Percentiles rank a stretch among this genome's conserved stretches.
phyloP scores from a whole-genome alignment of 2,797 vertebrate species.

The Okamejei kenojei region DNA sequence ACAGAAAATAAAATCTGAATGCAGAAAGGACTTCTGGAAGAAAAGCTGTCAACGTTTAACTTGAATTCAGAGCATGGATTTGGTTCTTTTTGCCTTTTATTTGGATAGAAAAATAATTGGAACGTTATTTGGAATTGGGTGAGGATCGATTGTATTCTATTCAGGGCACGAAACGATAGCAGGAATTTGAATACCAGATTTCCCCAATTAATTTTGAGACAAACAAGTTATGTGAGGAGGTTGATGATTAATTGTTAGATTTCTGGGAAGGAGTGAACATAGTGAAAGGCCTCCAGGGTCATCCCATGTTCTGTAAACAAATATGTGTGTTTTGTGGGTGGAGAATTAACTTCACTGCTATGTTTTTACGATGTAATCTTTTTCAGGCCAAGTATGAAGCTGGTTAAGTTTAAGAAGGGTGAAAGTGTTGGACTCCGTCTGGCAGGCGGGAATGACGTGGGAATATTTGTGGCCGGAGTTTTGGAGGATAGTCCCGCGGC shows the following conservation, averaged over 20 bases:
- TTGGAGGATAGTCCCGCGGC: constrained; percentile 95
- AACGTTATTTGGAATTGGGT: not conserved
- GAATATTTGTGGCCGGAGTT: constrained; percentile 96
- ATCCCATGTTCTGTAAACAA: not conserved
- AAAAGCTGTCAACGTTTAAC: not conserved
- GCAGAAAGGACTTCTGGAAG: not conserved
- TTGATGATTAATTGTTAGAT: not conserved
- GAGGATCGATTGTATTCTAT: not conserved
- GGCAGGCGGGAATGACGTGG: constrained; percentile 95
- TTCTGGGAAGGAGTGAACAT: not conserved
- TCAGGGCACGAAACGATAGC: not conserved
- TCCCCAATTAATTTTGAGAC: no score
- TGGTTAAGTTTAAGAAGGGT: constrained; percentile 97
- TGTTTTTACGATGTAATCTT: constrained; percentile 33
- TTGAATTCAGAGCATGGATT: no score
- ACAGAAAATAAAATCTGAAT: not conserved
- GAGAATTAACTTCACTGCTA: not conserved
- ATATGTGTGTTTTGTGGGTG: not conserved
- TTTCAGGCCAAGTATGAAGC: constrained; percentile 92
- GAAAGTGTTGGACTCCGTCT: constrained; percentile 93
- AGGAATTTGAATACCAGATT: not conserved
- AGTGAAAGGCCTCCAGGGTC: not conserved
- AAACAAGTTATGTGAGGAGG: not conserved
- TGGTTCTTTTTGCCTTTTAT: no score
- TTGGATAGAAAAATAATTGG: no score